Conservation (phyloP, 37 sponge, comb jelly and placozoan genomes). For the Hexactinellida sp. region DNA sequence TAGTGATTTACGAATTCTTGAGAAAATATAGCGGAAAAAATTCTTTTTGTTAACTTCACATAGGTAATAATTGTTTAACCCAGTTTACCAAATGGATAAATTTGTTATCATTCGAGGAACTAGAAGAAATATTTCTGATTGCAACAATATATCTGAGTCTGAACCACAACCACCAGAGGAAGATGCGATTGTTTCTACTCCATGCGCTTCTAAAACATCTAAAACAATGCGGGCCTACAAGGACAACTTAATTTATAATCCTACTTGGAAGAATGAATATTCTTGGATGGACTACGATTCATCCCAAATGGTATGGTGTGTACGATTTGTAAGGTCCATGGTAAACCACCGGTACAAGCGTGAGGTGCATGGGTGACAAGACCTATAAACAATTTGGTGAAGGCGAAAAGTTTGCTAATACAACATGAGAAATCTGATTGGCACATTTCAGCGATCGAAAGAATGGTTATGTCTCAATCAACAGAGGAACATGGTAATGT, state of each 20-base stretch:
- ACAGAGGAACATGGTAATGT: background rate
- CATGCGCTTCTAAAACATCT: background rate
- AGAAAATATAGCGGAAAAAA: too few relatives aligned
- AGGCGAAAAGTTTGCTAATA: constrained; percentile 16
- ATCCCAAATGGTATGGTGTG: constrained; percentile 26
- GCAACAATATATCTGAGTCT: background rate
- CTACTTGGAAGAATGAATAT: constrained; percentile 5
- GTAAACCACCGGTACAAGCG: constrained; percentile 20
- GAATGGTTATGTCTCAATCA: background rate
- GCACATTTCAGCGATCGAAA: constrained; percentile 20
- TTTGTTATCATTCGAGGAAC: too few relatives aligned
- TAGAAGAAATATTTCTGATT: too few relatives aligned
- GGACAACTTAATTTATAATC: constrained; percentile 25
- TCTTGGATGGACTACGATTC: background rate
- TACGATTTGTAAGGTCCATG: background rate
- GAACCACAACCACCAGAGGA: background rate
- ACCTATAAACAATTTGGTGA: background rate
- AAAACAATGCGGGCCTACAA: constrained; percentile 31
- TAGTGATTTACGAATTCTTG: too few relatives aligned
- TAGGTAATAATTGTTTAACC: too few relatives aligned
- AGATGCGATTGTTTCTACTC: background rate
- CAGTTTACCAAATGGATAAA: too few relatives aligned
- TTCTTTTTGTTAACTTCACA: too few relatives aligned
- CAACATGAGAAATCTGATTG: constrained; percentile 22
- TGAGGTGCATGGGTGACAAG: constrained; percentile 19